A percentile compares a stretch with the other conserved stretches of the same genome.
These are phyloP conservation scores for Sebastes nivosus DNA, from an alignment of 2,797 vertebrate genomes.

Conservation along the genomic window DNA sequence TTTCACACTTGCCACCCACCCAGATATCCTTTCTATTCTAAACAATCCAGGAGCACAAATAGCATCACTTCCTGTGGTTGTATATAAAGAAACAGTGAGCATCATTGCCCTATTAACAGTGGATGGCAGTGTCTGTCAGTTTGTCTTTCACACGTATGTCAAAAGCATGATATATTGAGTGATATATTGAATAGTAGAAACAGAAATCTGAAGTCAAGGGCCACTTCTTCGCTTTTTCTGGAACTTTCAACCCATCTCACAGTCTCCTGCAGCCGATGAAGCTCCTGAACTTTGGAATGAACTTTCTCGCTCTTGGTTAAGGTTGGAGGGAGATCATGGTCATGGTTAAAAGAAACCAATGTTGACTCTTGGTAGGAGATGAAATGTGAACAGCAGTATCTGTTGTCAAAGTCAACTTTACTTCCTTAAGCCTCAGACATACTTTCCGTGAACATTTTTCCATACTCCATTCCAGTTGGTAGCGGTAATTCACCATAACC, in stretches of 20 bases:
- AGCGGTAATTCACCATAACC: too few relatives aligned
- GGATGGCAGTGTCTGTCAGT: background rate
- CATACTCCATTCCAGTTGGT: too few relatives aligned
- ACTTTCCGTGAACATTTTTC: background rate
- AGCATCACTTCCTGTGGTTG: background rate
- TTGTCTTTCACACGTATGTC: background rate
- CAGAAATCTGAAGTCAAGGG: background rate
- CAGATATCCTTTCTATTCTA: background rate
- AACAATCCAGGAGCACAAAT: background rate
- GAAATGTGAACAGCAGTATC: background rate
- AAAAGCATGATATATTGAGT: background rate
- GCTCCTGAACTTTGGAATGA: background rate
- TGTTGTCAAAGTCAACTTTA: background rate
- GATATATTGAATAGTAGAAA: background rate
- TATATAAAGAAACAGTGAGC: background rate
- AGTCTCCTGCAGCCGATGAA: too few relatives aligned
- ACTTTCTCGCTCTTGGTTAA: background rate
- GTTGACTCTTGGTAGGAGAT: background rate
- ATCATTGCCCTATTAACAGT: background rate
- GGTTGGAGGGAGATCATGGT: background rate
- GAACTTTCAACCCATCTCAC: background rate
- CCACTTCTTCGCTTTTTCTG: background rate
- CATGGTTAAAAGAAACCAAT: background rate
- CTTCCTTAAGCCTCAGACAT: background rate
- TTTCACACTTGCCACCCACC: background rate